A percentile compares a stretch with the other conserved stretches of the same genome.
These are phyloP conservation scores for Plemyria rubiginata DNA, from an alignment of 2,888 invertebrate genomes.

Conservation along the genomic window DNA sequence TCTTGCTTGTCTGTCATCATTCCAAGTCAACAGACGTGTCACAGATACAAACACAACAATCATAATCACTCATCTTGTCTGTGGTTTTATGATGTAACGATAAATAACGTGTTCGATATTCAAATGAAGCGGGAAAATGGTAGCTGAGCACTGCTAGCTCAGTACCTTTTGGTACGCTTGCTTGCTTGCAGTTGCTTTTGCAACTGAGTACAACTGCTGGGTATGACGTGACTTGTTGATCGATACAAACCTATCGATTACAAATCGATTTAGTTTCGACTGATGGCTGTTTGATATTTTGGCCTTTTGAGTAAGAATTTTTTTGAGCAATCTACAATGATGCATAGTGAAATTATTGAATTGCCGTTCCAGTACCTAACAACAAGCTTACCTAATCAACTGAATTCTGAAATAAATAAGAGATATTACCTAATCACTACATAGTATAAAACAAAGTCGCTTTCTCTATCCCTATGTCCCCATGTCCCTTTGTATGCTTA, in stretches of 20 bases:
- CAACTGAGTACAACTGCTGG: constrained; percentile 25
- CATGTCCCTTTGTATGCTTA: no score
- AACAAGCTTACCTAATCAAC: no score
- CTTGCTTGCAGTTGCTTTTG: no score
- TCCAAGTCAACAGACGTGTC: constrained; percentile 25
- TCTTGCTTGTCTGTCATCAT: constrained; percentile 7
- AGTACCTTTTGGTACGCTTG: no score
- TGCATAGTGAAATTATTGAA: no score
- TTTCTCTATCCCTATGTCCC: no score
- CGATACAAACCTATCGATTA: constrained; percentile 30
- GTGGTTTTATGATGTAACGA: constrained; percentile 53
- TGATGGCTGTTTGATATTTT: constrained; percentile 27
- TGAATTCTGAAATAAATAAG: no score
- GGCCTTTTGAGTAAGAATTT: not conserved
- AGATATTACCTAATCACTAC: no score
- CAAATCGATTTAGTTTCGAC: constrained; percentile 32
- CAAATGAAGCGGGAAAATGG: constrained; percentile 56
- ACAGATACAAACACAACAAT: constrained; percentile 43
- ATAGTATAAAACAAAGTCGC: no score
- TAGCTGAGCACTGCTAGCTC: constrained; percentile 22
- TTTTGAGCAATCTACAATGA: not conserved
- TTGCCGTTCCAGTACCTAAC: no score
- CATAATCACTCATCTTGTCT: constrained; percentile 32
- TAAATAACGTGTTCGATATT: constrained; percentile 57
- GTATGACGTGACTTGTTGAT: constrained; percentile 35